Percentiles rank a stretch among this genome's conserved stretches.
Conservation (phyloP, 1,140 invertebrate species). For the Phthorimaea operculella region DNA sequence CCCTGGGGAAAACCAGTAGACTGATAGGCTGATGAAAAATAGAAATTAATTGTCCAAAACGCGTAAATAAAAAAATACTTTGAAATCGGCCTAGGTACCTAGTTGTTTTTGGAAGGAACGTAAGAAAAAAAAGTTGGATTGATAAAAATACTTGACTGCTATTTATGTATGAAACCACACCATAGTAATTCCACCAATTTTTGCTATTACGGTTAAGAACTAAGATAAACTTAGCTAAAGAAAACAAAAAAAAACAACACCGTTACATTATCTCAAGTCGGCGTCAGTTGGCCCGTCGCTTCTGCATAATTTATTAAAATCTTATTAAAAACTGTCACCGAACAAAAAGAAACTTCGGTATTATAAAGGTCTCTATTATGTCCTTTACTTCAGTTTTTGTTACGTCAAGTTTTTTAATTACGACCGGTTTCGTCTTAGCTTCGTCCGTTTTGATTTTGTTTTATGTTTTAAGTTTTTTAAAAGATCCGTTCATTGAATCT, state of each 20-base stretch:
- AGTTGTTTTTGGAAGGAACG: too few species aligned
- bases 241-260: neutral
- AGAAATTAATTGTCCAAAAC: too few species aligned
- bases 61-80: too few species aligned
- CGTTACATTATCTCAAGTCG: slow-evolving; percentile 1
- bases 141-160: too few species aligned
- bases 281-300: neutral
- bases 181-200: too few species aligned
- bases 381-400: slow-evolving; percentile 20
- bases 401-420: slow-evolving; percentile 28
- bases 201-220: too few species aligned
- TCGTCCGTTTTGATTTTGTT: neutral
- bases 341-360: slow-evolving; percentile 24
- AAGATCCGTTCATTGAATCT: too few species aligned
- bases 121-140: too few species aligned
- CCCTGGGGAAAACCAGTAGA: too few species aligned
- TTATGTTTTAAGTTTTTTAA: neutral
- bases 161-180: too few species aligned
- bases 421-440: neutral
- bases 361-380: slow-evolving; percentile 35
- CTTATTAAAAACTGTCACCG: slow-evolving; percentile 40
- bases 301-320: slow-evolving; percentile 40
- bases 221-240: neutral
- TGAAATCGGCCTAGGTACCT: too few species aligned
- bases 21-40: too few species aligned